A percentile compares a stretch with the other conserved stretches of the same genome.
Conservation (phyloP, 2,113 vertebrate species). For the Hippoglossus stenolepis region DNA sequence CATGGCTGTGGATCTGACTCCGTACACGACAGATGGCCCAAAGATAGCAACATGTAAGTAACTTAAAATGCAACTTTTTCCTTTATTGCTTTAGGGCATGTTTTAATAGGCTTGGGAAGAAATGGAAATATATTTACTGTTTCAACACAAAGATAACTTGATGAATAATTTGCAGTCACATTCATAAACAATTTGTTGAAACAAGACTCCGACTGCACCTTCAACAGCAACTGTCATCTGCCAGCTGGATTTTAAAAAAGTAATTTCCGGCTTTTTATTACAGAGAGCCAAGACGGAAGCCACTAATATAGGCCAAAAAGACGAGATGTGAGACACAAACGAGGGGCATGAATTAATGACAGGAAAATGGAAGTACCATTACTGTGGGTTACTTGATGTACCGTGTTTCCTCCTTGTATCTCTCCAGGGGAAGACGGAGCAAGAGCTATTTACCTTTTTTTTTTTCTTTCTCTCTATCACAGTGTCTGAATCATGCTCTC, state of each 20-base stretch:
- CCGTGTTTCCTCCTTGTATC: not conserved
- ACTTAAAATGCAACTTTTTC: slow-evolving; percentile 14
- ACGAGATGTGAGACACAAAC: slow-evolving; percentile 42
- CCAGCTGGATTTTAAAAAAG: slow-evolving; percentile 16
- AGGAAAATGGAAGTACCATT: slow-evolving; percentile 26
- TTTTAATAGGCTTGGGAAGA: slow-evolving; percentile 43
- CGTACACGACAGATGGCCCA: not conserved
- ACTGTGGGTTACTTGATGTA: slow-evolving; percentile 11
- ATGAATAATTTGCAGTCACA: slow-evolving; percentile 17
- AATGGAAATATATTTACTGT: not conserved
- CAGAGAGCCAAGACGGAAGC: slow-evolving; percentile 22
- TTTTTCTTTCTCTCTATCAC: not conserved
- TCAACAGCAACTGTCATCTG: slow-evolving; percentile 21
- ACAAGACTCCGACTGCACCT: slow-evolving; percentile 18
- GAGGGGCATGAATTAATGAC: slow-evolving; percentile 61
- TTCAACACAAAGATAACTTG: slow-evolving; percentile 14
- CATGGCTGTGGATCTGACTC: not conserved
- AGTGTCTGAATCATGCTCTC: not conserved
- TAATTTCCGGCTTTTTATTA: slow-evolving; percentile 32
- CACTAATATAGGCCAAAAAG: slow-evolving; percentile 38
- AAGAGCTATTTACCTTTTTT: slow-evolving; percentile 18
- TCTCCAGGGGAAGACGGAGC: not conserved
- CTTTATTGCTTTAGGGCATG: slow-evolving; percentile 6
- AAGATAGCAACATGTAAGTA: not conserved
- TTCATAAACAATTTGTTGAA: slow-evolving; percentile 54